Evolutionary conservation across 2,797 vertebrate species (phyloP).

Genomic region (Eulemur rubriventer): DNA sequence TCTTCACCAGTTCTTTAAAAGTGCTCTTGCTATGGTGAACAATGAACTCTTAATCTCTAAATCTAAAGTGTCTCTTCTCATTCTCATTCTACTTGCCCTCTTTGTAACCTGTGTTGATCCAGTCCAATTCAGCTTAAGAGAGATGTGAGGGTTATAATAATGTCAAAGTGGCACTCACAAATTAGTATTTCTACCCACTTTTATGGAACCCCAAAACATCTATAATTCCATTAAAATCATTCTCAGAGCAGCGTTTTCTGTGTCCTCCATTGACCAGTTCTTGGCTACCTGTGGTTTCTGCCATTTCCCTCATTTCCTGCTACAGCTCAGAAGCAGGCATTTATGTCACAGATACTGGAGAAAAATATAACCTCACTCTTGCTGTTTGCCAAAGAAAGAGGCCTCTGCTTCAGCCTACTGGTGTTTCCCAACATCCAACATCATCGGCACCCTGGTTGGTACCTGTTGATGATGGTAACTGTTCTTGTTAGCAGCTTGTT

Average conservation of each 20-base stretch:
- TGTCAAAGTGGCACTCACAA: not conserved
- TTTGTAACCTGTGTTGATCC: not conserved
- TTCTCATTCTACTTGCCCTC: not conserved
- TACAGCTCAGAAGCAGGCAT: not conserved
- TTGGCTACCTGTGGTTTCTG: not conserved
- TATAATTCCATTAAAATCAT: not conserved
- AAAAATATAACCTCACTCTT: not conserved
- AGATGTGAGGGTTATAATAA: not conserved
- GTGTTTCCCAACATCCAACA: rapidly evolving
- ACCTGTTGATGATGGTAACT: not conserved
- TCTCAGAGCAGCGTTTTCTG: not conserved
- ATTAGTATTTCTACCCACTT: not conserved
- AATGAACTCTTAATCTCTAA: not conserved
- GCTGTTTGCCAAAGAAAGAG: not conserved
- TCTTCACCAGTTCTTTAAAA: not conserved
- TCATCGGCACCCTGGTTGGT: not conserved
- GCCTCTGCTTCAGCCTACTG: not conserved
- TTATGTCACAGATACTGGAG: not conserved
- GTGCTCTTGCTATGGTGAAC: not conserved
- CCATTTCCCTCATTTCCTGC: not conserved
- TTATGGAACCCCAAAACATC: not conserved
- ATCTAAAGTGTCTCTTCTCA: not conserved
- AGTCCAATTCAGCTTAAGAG: not conserved
- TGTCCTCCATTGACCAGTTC: not conserved
- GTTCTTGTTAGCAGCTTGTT: not conserved